Conservation (phyloP, 2,113 vertebrate species). For the Diadophis punctatus region DNA sequence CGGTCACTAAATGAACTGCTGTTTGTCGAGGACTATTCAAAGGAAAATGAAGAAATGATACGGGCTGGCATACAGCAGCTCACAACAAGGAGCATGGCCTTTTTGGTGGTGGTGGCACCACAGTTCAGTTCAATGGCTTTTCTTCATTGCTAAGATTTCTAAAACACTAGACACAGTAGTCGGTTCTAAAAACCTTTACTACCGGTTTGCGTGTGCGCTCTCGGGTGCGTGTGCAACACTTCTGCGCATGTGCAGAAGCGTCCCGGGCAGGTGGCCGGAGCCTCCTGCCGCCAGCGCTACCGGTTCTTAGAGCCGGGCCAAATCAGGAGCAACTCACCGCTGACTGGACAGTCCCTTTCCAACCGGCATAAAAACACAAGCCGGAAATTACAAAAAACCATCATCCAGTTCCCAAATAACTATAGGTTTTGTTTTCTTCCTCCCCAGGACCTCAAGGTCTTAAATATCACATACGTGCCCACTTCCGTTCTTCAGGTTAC, state of each 20-base stretch:
- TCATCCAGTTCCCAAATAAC: not conserved
- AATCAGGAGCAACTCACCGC: too few species aligned
- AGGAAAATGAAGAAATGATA: not conserved
- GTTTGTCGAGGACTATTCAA: not conserved
- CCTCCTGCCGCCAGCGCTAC: too few species aligned
- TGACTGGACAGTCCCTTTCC: not conserved
- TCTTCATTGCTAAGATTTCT: not conserved
- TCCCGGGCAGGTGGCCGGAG: too few species aligned
- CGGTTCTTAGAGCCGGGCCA: too few species aligned
- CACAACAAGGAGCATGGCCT: not conserved
- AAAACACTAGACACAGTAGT: not conserved
- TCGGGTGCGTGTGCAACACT: too few species aligned
- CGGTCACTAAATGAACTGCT: not conserved
- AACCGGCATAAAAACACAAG: not conserved
- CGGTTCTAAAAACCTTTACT: too few species aligned
- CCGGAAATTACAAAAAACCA: not conserved
- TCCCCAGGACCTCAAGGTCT: not conserved
- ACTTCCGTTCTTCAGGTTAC: not conserved
- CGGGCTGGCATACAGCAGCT: rapidly evolving
- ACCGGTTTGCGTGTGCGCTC: too few species aligned
- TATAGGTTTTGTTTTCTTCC: not conserved
- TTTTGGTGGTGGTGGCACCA: not conserved
- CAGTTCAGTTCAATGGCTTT: not conserved
- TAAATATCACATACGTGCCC: not conserved
- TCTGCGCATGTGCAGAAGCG: too few species aligned